These are phyloP conservation scores for Chloroclysta siterata DNA, from an alignment of 2,888 invertebrate species.

Conservation along the genomic window DNA sequence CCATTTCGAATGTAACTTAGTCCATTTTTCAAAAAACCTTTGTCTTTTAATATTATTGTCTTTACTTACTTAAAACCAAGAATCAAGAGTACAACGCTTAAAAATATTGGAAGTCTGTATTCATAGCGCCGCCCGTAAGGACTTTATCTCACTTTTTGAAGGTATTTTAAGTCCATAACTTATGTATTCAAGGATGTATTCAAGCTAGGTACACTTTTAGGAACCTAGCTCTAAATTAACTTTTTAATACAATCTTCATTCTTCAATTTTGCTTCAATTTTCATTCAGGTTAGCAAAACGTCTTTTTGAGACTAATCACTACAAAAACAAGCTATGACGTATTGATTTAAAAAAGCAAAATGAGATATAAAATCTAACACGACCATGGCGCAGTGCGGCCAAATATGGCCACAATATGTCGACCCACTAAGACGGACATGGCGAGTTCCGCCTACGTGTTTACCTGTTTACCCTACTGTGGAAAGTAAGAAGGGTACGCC, in stretches of 20 bases:
- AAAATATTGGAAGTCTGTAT: no score
- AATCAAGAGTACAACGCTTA: no score
- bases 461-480: constrained; percentile 73
- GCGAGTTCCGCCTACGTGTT: constrained; percentile 72
- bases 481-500: constrained; percentile 64
- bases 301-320: background rate
- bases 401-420: constrained; percentile 65
- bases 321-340: constrained; percentile 35
- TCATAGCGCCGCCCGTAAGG: no score
- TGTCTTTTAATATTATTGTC: no score
- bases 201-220: no score
- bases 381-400: constrained; percentile 63
- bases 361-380: constrained; percentile 68
- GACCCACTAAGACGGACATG: constrained; percentile 72
- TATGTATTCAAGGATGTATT: no score
- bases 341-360: constrained; percentile 53
- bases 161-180: no score
- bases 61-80: no score
- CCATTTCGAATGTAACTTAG: background rate
- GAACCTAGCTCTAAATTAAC: background rate
- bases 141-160: no score
- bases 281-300: background rate
- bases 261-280: background rate
- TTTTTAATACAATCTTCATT: background rate
- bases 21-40: no score